Base-by-base conservation (phyloP, 1,140 invertebrate species). In the Drosophila ercepeae region DNA sequence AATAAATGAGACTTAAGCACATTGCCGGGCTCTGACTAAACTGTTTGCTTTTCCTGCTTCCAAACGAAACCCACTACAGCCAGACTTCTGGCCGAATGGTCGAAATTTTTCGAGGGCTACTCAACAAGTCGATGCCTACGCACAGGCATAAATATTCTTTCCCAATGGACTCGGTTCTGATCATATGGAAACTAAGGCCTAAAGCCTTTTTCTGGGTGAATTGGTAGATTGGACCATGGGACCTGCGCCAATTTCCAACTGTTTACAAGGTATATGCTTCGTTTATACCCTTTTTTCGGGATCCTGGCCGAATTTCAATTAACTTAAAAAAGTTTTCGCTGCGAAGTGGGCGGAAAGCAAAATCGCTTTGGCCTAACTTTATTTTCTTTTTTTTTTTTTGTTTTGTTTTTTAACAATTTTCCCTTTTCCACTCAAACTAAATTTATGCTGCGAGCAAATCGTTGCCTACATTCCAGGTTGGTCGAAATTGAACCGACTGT, bases 1-100 rank as follows among this genome's bases (percentile, higher is more conserved):
- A 84, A 89, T 89, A 89, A 89, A 89, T 89, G 86, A 89, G 79
- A 78, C 79, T 73, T 89, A 89, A 89, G 86, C 79, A 72, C 82
- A 78, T 81, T 82, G 75, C 77, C 70, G 14, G 48, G 63, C 41
- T 39, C 48, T 52, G 53, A 48, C 68, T 71, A 60, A 71, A 71
- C 64, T 68, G 64, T 67, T 67, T 71, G 53, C 45, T 21, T 53
- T 67, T 71, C 45, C 45, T 21, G 57, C 5, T 39, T 13, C 14
- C 34, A 2, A 36, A 16, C 9, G 48, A 25, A 44, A 25, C 27
- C n/a, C n/a, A n/a, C n/a, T n/a, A n/a, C 8, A 21, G 53, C 34
- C n/a, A 14, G 16, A 23, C 21, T 46, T n/a, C 21, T n/a, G 18
- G 8, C 13, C 11, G 29, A 9, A 5, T n/a, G 63, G 18, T 18